Evolutionary conservation across 2,797 vertebrate genomes (phyloP), one percentile per base, ranked within the genome.

Genomic region (Chromobotia macracanthus): DNA sequence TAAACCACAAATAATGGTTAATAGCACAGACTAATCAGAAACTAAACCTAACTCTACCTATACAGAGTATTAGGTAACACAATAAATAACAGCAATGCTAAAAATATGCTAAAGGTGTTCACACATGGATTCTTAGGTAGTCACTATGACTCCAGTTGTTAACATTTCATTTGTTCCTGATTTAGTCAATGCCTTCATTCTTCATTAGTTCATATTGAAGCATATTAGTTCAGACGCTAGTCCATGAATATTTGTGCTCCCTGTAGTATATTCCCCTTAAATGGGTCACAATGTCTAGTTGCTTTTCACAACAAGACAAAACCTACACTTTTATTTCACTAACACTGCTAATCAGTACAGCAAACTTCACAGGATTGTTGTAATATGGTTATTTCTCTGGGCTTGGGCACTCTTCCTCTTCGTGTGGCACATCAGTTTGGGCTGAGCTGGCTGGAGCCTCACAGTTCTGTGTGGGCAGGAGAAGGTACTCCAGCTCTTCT

Each of bases 401-500:
- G 25, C 84, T 82, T 21, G 83, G 77, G 48, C 72, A 80, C 51
- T 86, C 86, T 15, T 85, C 82, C 46, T 93, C 93, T 0, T 89
- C 87, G 0, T 84, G 87, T 16, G 91, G 90, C 69, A 88, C 87
- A 60, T 86, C 87, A 0, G 66, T 75, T 3, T 87, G 81, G 6
- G 84, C 84, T 10, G 70, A 79, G 0, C 64, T 86, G 19, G 50
- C 21, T 0, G 70, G 25, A 7, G 50, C 28, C 21, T 92, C 91
- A 31, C 64, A 83, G 58, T 41, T 88, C 77, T 89, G 87, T 61
- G 92, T 86, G 0, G 95, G 96, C 16, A 95, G 93, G 86, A 99
- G 95, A 86, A 99, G 95, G 88, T 88, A 95, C 87, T 99, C 96
- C 66, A 99, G 92, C 89, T 99, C 98, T 86, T 99, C 98, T 0